Evolutionary conservation across 2,888 invertebrate species (phyloP), one percentile per base, ranked within the genome.

Genomic region (Catocala fraxini): DNA sequence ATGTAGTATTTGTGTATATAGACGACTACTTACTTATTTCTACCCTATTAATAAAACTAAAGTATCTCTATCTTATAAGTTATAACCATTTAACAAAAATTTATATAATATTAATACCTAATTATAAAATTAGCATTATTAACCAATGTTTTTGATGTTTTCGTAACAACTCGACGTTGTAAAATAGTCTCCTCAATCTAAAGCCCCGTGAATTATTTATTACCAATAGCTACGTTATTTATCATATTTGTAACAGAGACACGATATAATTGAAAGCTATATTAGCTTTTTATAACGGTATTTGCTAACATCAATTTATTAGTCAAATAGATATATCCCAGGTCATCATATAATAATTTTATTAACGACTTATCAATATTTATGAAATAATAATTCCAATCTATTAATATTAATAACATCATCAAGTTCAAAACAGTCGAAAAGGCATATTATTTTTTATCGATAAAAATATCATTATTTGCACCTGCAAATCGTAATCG

Each of bases 401-500:
- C 71, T 79, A 82, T 81, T 82, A 81, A 79, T 80, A 80, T 82
- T 85, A 86, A 89, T 87, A 82, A 84, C 83, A 83, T 86, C 82
- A 82, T 86, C 79, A 81, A 68, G 61, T 55, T 51, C 67, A 65
- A 71, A 74, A 82, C 79, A 43, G 63, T 69, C 72, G 71, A 80
- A 82, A 80, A 79, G 72, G 64, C 87, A 88, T 82, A 64, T 62
- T 69, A 80, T 80, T 79, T 81, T 79, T 77, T 84, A 77, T 84
- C 69, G 64, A 76, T 70, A 80, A 80, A 83, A 82, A 84, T 81
- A 79, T 82, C 79, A 83, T 88, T 89, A 87, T 90, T 92, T 90
- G 90, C 92, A 92, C 91, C 92, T 92, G 92, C 91, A 79, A 90
- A 88, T 87, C 82, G 77, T 87, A 89, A 90, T 89, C 87, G 89